These are phyloP conservation scores for Parnassius apollo DNA, from an alignment of 2,888 invertebrate species.

Conservation along the genomic window DNA sequence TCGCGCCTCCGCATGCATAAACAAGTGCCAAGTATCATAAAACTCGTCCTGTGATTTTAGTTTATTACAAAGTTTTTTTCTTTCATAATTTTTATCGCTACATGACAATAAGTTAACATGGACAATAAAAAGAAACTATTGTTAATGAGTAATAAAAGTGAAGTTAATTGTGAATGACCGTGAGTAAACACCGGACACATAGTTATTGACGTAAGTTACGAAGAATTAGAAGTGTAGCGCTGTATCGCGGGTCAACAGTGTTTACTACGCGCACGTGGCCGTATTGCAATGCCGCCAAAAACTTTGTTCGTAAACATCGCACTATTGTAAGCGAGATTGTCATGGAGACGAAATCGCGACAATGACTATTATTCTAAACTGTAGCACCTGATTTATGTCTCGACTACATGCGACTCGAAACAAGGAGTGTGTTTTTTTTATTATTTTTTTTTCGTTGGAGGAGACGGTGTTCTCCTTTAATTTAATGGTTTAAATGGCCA, in stretches of 20 bases:
- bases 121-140: constrained; percentile 38
- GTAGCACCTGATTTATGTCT: constrained; percentile 61
- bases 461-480: constrained; percentile 72
- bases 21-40: constrained; percentile 63
- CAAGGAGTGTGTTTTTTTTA: constrained; percentile 69
- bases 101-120: constrained; percentile 49
- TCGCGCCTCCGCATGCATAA: constrained; percentile 51
- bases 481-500: constrained; percentile 79
- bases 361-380: constrained; percentile 69
- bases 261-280: constrained; percentile 75
- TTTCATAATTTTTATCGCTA: constrained; percentile 28
- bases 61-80: constrained; percentile 42
- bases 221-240: constrained; percentile 18
- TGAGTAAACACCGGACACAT: constrained; percentile 20
- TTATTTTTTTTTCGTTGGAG: constrained; percentile 78
- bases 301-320: constrained; percentile 71
- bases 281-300: constrained; percentile 77
- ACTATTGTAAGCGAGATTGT: constrained; percentile 58
- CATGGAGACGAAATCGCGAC: constrained; percentile 52
- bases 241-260: constrained; percentile 47
- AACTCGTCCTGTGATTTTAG: constrained; percentile 58
- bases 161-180: constrained; percentile 13
- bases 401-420: constrained; percentile 71
- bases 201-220: constrained; percentile 16
- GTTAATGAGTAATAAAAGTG: constrained; percentile 14